Base-by-base conservation (phyloP, 2,797 vertebrate species). In the Ctenochaetus hawaiiensis region DNA sequence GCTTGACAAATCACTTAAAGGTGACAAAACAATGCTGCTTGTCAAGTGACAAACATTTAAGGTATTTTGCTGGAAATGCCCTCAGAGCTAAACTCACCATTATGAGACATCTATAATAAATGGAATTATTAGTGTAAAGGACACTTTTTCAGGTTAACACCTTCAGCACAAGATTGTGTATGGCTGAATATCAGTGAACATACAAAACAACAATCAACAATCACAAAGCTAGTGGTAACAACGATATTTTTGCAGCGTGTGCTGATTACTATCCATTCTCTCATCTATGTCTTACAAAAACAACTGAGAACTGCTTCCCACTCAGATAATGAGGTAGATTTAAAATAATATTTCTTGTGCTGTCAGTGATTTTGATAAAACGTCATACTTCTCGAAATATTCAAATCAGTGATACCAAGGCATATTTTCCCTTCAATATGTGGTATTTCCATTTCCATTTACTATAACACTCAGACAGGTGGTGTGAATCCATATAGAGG, bases 41-140 rank as follows among this genome's bases (percentile, higher is more conserved):
- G 43, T 1, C n/a, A 9, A 2, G 0, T 57, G 10, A 9, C n/a
- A 1, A 11, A n/a, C 16, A 43, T 2, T 37, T 7, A 0, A n/a
- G 6, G 47, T 44, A 52, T 34, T 16, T 43, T 0, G 11, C n/a
- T 10, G 22, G 5, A 58, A 69, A 12, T 47, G 4, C 8, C 20
- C 11, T 43, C 3, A 54, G 22, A 72, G 14, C 7, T 52, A 12
- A 63, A 20, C 11, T 18, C 11, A 2, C 5, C 9, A 47, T 43
- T 14, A 10, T 20, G 1, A 66, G 6, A 53, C n/a, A 45, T 43
- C 14, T 71, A 43, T n/a, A 57, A n/a, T 30, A 0, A 53, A 17
- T 45, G 22, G 45, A 30, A 69, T 57, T 6, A 17, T 20, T 17
- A 60, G 0, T 44, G 12, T 45, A 30, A 59, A 20, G 6, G 37